phyloP scores from a whole-genome alignment of 23 tunicate genomes.

The Aplidium turbinatum region DNA sequence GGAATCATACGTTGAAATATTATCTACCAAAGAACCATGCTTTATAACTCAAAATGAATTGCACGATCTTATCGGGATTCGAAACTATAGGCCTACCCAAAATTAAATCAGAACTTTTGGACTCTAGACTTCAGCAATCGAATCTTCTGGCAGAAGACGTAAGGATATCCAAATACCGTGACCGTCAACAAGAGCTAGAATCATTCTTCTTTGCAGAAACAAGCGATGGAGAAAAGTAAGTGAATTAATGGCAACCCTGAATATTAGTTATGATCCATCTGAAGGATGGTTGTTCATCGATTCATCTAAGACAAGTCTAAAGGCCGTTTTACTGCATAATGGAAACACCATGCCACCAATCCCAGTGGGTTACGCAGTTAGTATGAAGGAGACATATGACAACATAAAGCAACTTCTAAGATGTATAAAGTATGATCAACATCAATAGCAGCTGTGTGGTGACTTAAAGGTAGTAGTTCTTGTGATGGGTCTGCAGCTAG shows the following conservation, averaged over 20 bases:
- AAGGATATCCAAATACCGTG: constrained; percentile 36
- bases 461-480: constrained; percentile 45
- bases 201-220: too few relatives aligned
- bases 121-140: constrained; percentile 45
- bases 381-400: constrained; percentile 34
- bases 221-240: constrained; percentile 14
- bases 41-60: constrained; percentile 28
- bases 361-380: constrained; percentile 42
- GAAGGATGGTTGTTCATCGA: constrained; percentile 42
- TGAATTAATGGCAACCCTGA: constrained; percentile 33
- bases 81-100: constrained; percentile 21
- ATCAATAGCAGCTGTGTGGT: constrained; percentile 49
- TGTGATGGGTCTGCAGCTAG: constrained; percentile 37
- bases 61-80: constrained; percentile 41
- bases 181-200: constrained; percentile 39
- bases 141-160: constrained; percentile 19
- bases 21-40: neutral
- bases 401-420: constrained; percentile 35
- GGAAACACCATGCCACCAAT: constrained; percentile 48
- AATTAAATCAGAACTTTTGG: constrained; percentile 29
- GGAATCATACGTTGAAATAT: constrained; percentile 20
- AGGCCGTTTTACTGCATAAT: constrained; percentile 45
- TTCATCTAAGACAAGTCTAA: constrained; percentile 35
- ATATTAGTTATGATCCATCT: constrained; percentile 31
- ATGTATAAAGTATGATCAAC: constrained; percentile 34